These are phyloP conservation scores for Acanthiza pusilla DNA, from an alignment of 2,797 vertebrate genomes.

Conservation along the genomic window DNA sequence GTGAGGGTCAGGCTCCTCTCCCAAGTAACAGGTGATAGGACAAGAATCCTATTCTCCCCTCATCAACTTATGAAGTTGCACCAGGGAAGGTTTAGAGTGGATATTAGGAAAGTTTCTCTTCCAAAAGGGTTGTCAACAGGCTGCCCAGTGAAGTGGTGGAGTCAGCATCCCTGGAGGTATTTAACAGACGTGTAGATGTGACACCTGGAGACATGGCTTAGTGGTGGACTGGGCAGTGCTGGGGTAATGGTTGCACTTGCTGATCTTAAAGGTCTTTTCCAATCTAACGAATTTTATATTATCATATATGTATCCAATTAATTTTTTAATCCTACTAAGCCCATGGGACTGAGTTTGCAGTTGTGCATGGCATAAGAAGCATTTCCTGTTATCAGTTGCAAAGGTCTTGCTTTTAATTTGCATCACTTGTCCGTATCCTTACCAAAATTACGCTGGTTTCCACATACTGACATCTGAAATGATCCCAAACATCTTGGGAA, in stretches of 20 bases:
- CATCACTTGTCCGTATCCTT: neutral
- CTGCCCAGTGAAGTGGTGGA: neutral
- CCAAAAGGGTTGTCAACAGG: neutral
- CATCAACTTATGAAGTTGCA: neutral
- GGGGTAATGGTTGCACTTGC: neutral
- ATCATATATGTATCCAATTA: neutral
- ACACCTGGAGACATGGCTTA: neutral
- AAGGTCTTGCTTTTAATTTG: neutral
- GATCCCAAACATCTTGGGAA: neutral
- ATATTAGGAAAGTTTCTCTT: neutral
- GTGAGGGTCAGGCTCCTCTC: neutral
- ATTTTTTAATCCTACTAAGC: neutral
- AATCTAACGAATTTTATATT: neutral
- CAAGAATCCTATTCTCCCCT: neutral
- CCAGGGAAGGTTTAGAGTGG: neutral
- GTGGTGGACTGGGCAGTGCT: too few species aligned
- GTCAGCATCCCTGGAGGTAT: neutral
- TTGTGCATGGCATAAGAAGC: neutral
- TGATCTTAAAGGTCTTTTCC: neutral
- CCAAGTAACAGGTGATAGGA: neutral
- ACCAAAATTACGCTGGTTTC: neutral
- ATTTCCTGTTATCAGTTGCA: neutral
- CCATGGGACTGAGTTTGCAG: neutral
- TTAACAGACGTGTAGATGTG: neutral
- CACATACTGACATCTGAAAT: neutral